Conservation (phyloP, 2,797 vertebrate genomes). For the Microcaecilia unicolor region DNA sequence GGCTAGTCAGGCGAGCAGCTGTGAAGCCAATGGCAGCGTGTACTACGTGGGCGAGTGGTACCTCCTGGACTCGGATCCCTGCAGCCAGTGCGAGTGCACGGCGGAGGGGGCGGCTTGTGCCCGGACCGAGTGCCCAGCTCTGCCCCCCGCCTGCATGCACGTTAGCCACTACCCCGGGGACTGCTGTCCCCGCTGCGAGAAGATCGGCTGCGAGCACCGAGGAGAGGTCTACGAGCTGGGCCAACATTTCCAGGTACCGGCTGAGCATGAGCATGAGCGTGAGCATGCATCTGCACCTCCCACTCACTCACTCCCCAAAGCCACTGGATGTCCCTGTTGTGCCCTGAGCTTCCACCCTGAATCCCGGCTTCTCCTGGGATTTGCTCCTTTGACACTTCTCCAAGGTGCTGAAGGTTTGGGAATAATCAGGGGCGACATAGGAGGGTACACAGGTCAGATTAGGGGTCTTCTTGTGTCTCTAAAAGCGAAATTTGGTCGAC, state of each 20-base stretch:
- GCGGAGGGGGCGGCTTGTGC: conserved; percentile 55
- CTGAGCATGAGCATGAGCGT: too few relatives aligned
- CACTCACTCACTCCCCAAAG: too few relatives aligned
- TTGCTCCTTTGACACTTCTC: too few relatives aligned
- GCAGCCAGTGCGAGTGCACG: conserved; percentile 72
- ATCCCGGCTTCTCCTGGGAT: too few relatives aligned
- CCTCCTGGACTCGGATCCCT: conserved; percentile 68
- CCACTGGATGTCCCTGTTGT: too few relatives aligned
- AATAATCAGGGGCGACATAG: too few relatives aligned
- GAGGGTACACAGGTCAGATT: too few relatives aligned
- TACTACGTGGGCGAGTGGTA: conserved; percentile 78
- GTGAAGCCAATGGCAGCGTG: conserved; percentile 66
- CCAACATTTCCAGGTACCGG: conserved; percentile 69
- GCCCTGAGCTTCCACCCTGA: too few relatives aligned
- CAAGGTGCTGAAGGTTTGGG: too few relatives aligned
- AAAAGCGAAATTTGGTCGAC: too few relatives aligned
- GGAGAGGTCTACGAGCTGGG: conserved; percentile 70
- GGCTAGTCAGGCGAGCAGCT: conserved; percentile 54
- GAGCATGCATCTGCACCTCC: too few relatives aligned
- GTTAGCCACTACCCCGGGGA: conserved; percentile 75
- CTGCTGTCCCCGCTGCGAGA: conserved; percentile 75
- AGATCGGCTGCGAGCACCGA: conserved; percentile 69
- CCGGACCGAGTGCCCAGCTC: conserved; percentile 59
- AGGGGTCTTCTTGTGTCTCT: too few relatives aligned
- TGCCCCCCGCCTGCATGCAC: conserved; percentile 73